phyloP scores from a whole-genome alignment of 2,888 invertebrate genomes.

The Seira sanloemensis region DNA sequence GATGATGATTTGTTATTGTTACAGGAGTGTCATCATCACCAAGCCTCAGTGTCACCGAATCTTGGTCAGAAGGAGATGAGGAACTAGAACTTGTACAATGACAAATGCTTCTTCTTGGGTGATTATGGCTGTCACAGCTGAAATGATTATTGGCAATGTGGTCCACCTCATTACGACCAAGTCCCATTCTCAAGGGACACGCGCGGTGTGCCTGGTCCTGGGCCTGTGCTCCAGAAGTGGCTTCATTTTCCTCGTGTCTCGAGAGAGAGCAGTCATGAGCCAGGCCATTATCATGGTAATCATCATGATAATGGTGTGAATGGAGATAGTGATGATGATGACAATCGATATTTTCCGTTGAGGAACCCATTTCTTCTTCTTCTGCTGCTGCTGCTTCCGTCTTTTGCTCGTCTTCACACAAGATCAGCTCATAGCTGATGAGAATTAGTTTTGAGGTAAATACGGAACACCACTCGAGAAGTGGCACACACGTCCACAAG shows the following conservation, averaged over 20 bases:
- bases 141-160: constrained; percentile 32
- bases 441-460: not conserved
- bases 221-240: constrained; percentile 2
- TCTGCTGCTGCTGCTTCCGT: constrained; percentile 27
- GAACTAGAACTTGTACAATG: constrained; percentile 20
- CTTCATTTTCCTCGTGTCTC: constrained; percentile 17
- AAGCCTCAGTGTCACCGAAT: not conserved
- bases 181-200: constrained; percentile 46
- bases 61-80: not conserved
- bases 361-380: constrained; percentile 48
- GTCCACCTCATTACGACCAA: constrained; percentile 28
- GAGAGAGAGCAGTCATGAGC: constrained; percentile 23
- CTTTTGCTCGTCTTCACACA: constrained; percentile 27
- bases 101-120: constrained; percentile 1
- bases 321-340: constrained; percentile 27
- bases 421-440: no score
- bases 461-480: constrained; percentile 44
- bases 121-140: constrained; percentile 53
- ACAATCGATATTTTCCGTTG: constrained; percentile 54
- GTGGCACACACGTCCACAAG: not conserved
- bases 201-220: constrained; percentile 15
- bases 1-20: no score
- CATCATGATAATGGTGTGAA: constrained; percentile 18
- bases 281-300: constrained; percentile 17
- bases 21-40: not conserved